phyloP scores from a whole-genome alignment of 1,140 invertebrate genomes.

The Anastrepha obliqua region DNA sequence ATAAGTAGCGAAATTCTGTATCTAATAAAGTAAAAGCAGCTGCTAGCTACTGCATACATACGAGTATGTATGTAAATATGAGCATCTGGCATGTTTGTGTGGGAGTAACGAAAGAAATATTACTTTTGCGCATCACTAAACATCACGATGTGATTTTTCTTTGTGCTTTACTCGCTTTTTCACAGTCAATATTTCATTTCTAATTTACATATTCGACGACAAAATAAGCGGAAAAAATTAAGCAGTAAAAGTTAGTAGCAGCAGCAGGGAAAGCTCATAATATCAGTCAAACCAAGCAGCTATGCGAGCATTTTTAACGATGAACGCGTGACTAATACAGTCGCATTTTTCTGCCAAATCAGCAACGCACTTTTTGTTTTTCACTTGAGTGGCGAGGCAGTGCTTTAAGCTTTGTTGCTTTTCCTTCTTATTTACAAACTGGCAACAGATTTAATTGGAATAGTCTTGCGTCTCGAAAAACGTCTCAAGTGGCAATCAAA shows the following conservation, averaged over 20 bases:
- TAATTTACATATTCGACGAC: conserved; percentile 33
- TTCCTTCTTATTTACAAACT: background rate
- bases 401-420: background rate
- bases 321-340: conserved; percentile 13
- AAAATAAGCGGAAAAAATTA: background rate
- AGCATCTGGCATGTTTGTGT: too few relatives aligned
- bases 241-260: background rate
- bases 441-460: conserved; percentile 31
- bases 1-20: too few relatives aligned
- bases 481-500: background rate
- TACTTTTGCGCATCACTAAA: background rate
- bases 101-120: background rate
- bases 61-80: too few relatives aligned
- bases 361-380: background rate
- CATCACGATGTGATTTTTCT: background rate
- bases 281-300: background rate
- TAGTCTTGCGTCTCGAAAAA: conserved; percentile 19
- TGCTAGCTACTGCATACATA: too few relatives aligned
- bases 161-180: background rate
- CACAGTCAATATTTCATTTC: conserved; percentile 19
- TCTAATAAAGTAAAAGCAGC: too few relatives aligned
- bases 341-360: conserved; percentile 20
- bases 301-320: conserved; percentile 14
- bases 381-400: background rate
- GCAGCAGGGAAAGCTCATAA: background rate